Evolutionary conservation across 1,140 invertebrate genomes (phyloP).

Genomic region (Pseudomyrmex concolor): DNA sequence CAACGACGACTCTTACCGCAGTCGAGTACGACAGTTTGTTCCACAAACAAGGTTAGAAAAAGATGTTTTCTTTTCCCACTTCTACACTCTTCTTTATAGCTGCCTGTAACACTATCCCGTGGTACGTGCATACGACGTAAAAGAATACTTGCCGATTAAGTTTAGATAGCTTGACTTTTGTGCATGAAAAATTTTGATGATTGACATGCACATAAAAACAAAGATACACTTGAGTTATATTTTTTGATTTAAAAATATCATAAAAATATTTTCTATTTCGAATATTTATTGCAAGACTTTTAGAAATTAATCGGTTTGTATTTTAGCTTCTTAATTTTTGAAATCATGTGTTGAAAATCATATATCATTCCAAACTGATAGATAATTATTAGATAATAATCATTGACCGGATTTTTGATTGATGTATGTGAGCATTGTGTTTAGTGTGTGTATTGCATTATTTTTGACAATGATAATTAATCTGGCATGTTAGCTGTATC

Average conservation of each 20-base stretch:
- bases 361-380: not conserved
- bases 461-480: constrained; percentile 8
- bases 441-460: constrained; percentile 28
- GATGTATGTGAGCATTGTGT: constrained; percentile 40
- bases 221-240: not conserved
- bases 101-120: constrained; percentile 1
- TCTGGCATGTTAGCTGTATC: constrained; percentile 41
- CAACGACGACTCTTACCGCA: constrained; percentile 31
- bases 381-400: constrained; percentile 10
- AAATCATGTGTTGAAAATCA: not conserved
- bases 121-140: constrained; percentile 2
- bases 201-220: too few relatives aligned
- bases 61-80: not conserved
- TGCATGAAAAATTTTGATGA: not conserved
- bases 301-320: constrained; percentile 21
- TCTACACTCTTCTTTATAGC: not conserved
- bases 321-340: not conserved
- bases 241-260: not conserved
- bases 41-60: not conserved
- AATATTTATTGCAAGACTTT: not conserved
- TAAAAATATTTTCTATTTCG: too few relatives aligned
- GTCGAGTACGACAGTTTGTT: constrained; percentile 28
- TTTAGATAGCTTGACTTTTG: not conserved
- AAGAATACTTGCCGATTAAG: not conserved
- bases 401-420: not conserved